Conservation (phyloP, 1,140 invertebrate genomes). For the Drosophila mauritiana region DNA sequence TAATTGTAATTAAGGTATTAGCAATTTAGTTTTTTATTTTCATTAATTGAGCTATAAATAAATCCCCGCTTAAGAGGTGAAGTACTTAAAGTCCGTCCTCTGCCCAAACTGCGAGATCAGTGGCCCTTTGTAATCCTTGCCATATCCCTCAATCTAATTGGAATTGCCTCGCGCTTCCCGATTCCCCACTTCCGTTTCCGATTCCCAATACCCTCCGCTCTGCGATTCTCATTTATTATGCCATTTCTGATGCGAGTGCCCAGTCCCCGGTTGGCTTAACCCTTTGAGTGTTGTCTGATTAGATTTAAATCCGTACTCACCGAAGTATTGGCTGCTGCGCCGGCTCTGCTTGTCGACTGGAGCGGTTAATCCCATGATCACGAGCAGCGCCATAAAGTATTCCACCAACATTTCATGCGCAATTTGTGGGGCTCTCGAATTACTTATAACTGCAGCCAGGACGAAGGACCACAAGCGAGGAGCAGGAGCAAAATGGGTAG, state of each 20-base stretch:
- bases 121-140: slow-evolving; percentile 15
- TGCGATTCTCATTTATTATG: slow-evolving; percentile 21
- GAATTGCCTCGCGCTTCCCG: not conserved
- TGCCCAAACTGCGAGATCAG: not conserved
- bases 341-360: slow-evolving; percentile 75
- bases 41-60: too few relatives aligned
- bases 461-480: slow-evolving; percentile 4
- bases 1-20: too few relatives aligned
- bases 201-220: slow-evolving; percentile 8
- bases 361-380: slow-evolving; percentile 84
- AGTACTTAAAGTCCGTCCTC: not conserved
- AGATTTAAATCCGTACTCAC: slow-evolving; percentile 71
- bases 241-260: slow-evolving; percentile 27
- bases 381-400: slow-evolving; percentile 83
- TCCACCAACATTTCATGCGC: slow-evolving; percentile 85
- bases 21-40: too few relatives aligned
- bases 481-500: not conserved
- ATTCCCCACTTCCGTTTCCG: not conserved
- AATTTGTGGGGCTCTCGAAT: slow-evolving; percentile 79
- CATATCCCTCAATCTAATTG: slow-evolving; percentile 34
- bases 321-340: slow-evolving; percentile 62
- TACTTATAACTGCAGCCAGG: slow-evolving; percentile 68
- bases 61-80: not conserved
- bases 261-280: slow-evolving; percentile 22
- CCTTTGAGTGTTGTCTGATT: slow-evolving; percentile 35